Evolutionary conservation across 2,888 invertebrate genomes (phyloP), one percentile per base, ranked within the genome.

Genomic region (Diachrysia chrysitis): DNA sequence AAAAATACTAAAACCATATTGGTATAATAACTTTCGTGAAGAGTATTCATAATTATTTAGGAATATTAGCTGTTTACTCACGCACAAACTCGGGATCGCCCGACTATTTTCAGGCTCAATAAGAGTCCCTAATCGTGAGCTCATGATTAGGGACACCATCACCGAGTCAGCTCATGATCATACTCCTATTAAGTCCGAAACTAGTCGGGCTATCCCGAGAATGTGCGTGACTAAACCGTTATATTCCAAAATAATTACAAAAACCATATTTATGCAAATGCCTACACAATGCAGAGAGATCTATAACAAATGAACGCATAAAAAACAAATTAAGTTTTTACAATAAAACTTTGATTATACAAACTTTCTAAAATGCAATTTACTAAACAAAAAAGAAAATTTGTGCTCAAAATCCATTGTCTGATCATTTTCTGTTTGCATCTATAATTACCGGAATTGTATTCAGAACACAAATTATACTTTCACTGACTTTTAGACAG

Each of bases 351-450:
- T 14, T 51, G 56, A 71, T 71, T 63, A 61, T 55, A 35, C 42
- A 29, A 67, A 74, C 78, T 79, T 77, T 77, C 80, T 71, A 71
- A 58, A 56, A 37, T n/a, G 62, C 56, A 62, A 57, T 46, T 68
- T 61, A 19, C 19, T 65, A 17, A 29, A 66, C 51, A 56, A 35
- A 69, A 69, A 69, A 58, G 66, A 66, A 78, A 67, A 71, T 66
- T 51, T 56, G 29, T 46, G 23, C 57, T 55, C n/a, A 53, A 51
- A 48, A 59, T 46, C 29, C 9, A 58, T 42, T 59, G 58, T 57
- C 35, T 48, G 53, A 51, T 9, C 32, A 64, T 67, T 69, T 68
- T 64, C 59, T 29, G 61, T 55, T 42, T 56, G 25, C 60, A 57
- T 64, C 56, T 57, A 62, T 63, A 65, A 64, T 62, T 59, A 69